A percentile compares a stretch with the other conserved stretches of the same genome.
Evolutionary conservation across 2,113 vertebrate species (phyloP).

Genomic region (Marcusenius ussheri): DNA sequence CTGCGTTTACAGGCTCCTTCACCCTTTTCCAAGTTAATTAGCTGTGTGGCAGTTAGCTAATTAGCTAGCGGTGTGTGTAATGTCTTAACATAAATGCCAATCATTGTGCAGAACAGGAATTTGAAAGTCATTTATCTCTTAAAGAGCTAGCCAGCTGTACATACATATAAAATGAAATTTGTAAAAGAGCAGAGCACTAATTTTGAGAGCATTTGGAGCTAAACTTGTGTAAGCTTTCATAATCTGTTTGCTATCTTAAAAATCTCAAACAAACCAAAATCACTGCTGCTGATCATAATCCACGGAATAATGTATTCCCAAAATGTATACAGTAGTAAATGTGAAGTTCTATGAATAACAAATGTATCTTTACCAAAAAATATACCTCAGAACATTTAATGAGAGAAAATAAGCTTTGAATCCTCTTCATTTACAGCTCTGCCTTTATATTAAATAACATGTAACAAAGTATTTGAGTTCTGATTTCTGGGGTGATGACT

Average conservation of each 20-base stretch:
- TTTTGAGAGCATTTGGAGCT: background rate
- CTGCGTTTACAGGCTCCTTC: background rate
- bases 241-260: background rate
- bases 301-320: background rate
- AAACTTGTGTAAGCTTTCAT: background rate
- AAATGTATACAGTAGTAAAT: background rate
- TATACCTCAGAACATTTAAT: background rate
- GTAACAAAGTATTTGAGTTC: background rate
- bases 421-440: background rate
- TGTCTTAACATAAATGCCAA: background rate
- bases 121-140: background rate
- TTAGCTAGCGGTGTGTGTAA: background rate
- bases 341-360: background rate
- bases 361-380: background rate
- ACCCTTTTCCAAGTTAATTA: background rate
- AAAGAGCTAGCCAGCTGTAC: background rate
- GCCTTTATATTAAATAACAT: background rate
- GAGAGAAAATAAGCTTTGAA: background rate
- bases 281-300: background rate
- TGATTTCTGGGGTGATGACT: background rate
- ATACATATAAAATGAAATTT: background rate
- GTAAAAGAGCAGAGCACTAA: background rate
- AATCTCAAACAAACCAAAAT: background rate
- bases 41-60: conserved; percentile 3
- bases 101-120: background rate